These are phyloP conservation scores for Hybognathus amarus DNA, from an alignment of 2,797 vertebrate genomes.

Conservation along the genomic window DNA sequence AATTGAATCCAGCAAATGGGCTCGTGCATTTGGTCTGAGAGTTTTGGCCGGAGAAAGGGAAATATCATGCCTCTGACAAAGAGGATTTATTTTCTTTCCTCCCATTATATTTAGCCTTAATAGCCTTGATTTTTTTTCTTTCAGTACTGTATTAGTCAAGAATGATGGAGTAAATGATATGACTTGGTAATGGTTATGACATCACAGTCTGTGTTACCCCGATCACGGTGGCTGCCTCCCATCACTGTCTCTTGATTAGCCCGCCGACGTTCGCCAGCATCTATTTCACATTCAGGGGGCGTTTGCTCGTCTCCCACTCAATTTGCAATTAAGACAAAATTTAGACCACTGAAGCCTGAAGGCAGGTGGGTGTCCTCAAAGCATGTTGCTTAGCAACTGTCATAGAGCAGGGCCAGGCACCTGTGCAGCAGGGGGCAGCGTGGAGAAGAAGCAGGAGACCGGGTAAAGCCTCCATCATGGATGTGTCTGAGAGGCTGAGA, in stretches of 20 bases:
- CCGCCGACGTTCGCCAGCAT: constrained; percentile 58
- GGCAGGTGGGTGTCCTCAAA: constrained; percentile 80
- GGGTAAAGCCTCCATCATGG: constrained; percentile 53
- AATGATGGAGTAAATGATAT: constrained; percentile 58
- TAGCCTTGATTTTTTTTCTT: constrained; percentile 12
- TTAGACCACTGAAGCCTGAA: constrained; percentile 83
- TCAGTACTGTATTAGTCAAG: constrained; percentile 38
- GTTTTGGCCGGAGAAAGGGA: constrained; percentile 58
- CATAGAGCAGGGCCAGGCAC: constrained; percentile 61
- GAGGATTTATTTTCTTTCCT: constrained; percentile 15
- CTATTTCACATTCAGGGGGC: constrained; percentile 78
- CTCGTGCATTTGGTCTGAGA: constrained; percentile 69
- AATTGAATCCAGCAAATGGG: constrained; percentile 81
- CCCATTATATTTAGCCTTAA: constrained; percentile 32
- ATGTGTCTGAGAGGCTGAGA: constrained; percentile 57
- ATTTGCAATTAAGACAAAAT: constrained; percentile 86
- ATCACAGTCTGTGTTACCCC: constrained; percentile 48
- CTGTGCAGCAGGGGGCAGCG: constrained; percentile 72
- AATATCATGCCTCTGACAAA: constrained; percentile 35
- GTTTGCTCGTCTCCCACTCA: constrained; percentile 78
- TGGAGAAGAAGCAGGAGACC: constrained; percentile 47
- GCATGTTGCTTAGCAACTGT: constrained; percentile 79
- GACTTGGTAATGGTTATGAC: constrained; percentile 58
- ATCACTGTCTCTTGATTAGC: constrained; percentile 62
- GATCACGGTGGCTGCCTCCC: constrained; percentile 44